These are phyloP conservation scores for Anguilla japonica DNA, from an alignment of 2,113 vertebrate genomes.

Conservation along the genomic window DNA sequence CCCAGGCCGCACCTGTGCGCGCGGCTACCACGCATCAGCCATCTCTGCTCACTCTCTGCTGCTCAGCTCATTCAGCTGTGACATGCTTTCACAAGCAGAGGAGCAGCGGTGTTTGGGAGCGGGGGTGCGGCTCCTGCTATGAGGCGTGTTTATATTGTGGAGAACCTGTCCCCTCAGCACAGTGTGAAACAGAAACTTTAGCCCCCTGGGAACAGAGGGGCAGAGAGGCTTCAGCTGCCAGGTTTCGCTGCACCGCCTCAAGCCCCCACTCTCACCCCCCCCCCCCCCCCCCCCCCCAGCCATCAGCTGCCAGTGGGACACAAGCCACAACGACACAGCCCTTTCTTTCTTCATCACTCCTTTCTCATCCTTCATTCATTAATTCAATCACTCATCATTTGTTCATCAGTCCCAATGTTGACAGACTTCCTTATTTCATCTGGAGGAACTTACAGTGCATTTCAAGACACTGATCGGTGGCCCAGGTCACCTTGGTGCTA, in stretches of 20 bases:
- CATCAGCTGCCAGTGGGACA: background rate
- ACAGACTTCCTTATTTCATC: background rate
- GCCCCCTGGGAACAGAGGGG: conserved; percentile 10
- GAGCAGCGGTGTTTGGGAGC: background rate
- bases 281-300: background rate
- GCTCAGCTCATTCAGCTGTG: background rate
- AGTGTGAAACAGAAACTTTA: conserved; percentile 21
- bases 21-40: background rate
- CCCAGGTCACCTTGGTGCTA: too few species aligned
- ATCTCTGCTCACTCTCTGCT: background rate
- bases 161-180: background rate
- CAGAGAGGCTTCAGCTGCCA: background rate
- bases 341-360: background rate
- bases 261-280: background rate
- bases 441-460: too few species aligned
- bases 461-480: too few species aligned
- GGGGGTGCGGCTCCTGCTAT: background rate
- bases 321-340: background rate
- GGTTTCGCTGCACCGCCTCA: background rate
- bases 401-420: background rate
- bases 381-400: background rate
- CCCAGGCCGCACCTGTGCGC: background rate
- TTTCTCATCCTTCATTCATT: background rate
- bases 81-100: background rate
- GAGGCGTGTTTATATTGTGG: background rate